Base-by-base conservation (phyloP, 2,797 vertebrate species). In the Pangasius mekongensis region DNA sequence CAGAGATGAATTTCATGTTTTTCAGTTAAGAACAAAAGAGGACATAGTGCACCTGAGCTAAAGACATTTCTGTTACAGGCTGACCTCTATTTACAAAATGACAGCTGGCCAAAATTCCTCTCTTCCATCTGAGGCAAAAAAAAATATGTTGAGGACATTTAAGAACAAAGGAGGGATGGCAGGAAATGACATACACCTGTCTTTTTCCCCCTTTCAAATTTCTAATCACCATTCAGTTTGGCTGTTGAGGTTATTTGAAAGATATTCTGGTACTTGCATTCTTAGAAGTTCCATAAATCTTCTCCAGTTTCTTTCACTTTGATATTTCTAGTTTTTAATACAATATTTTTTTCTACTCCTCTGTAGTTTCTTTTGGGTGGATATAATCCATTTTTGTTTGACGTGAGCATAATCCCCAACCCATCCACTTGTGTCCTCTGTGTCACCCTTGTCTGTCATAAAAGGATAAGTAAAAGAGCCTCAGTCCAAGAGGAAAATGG, bases 351-450 rank as follows among this genome's bases (percentile, higher is more conserved):
- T 87, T 33, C 8, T 83, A 73, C 83, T 30, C 16, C 76, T 71
- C 47, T 49, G 14, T 84, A 89, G 52, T 39, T 56, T 73, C n/a
- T 71, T 73, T 18, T 36, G 52, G 18, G 64, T 86, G 58, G 52
- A 76, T 89, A 81, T 91, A 87, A 87, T 89, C 67, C n/a, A 47
- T 91, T 92, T 90, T n/a, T 86, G 30, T 86, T 89, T 77, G 24
- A 73, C 56, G n/a, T 83, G 58, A 83, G 84, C 24, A 66, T 84
- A 54, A 90, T 60, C 71, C 64, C 13, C 81, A 39, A 47, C 18
- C 58, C 60, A 30, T 14, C 56, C 3, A 1, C 54, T 86, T 67
- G 22, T 89, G 74, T 89, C 84, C 67, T 88, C 36, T 82, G 56
- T 73, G 39, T 87, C 60, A 91, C 80, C 91, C 87, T 77, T 84